A percentile compares a stretch with the other conserved stretches of the same genome.
Evolutionary conservation across 2,888 invertebrate genomes (phyloP).

Genomic region (Tigriopus californicus): DNA sequence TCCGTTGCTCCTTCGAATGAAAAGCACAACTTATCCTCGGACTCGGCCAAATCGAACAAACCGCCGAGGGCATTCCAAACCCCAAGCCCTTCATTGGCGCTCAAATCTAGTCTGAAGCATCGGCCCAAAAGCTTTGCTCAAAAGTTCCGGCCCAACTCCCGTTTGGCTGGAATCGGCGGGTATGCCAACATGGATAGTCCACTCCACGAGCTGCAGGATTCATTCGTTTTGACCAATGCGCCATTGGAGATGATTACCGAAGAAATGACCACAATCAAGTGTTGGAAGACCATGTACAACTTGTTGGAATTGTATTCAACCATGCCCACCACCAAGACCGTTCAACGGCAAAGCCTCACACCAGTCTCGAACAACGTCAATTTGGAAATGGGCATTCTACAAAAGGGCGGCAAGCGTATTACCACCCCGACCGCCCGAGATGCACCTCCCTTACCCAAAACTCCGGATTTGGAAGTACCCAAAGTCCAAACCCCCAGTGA

Average conservation of each 20-base stretch:
- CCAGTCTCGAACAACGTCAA: neutral
- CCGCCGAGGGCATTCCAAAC: constrained; percentile 11
- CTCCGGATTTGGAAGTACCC: constrained; percentile 8
- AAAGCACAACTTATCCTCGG: neutral
- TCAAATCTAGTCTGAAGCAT: constrained; percentile 20
- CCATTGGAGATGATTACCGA: constrained; percentile 14
- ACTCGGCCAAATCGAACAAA: neutral
- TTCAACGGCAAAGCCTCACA: constrained; percentile 28
- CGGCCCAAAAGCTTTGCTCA: constrained; percentile 74
- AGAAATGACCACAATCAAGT: constrained; percentile 42
- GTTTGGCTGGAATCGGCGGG: constrained; percentile 1
- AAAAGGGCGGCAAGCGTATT: neutral
- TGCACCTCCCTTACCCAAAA: neutral
- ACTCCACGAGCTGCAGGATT: constrained; percentile 10
- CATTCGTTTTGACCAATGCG: constrained; percentile 11
- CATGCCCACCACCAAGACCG: constrained; percentile 84
- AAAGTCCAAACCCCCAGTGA: neutral
- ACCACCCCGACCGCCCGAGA: neutral
- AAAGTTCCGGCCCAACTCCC: constrained; percentile 34
- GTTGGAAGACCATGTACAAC: constrained; percentile 87
- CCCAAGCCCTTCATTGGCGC: constrained; percentile 15
- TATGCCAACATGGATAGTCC: constrained; percentile 12
- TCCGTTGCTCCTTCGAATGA: neutral
- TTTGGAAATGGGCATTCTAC: constrained; percentile 1
- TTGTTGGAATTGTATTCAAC: constrained; percentile 78